Evolutionary conservation across 2,113 vertebrate genomes (phyloP), one percentile per base, ranked within the genome.

Genomic region (Dipodomys merriami): DNA sequence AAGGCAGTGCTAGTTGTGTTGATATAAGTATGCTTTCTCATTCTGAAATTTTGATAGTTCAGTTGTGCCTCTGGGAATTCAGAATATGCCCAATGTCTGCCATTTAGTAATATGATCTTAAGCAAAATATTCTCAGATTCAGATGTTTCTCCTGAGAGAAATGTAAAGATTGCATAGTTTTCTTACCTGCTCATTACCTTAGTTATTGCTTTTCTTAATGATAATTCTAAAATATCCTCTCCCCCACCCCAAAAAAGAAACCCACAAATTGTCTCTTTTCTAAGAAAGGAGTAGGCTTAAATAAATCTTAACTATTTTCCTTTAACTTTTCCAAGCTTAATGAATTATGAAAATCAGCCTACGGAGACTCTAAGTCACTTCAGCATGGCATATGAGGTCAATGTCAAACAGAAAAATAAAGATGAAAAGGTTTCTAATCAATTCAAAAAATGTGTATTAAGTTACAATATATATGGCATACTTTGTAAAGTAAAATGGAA

Each of bases 181-280:
- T 80, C 18, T 81, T 95, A 93, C 46, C 69, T 87, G 35, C 23
- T 10, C 27, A 86, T 95, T 95, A 73, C 4, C 0, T 90, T 77
- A 77, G 18, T 74, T 94, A 73, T 90, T 95, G n/a, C 69, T 83
- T 96, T 94, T 83, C 77, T 72, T 83, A 91, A 86, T 86, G 33
- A 85, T 83, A 25, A 82, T n/a, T 94, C 25, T 77, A 60, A 95
- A 94, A 86, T 86, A 35, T 73, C 46, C 85, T 67, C 2, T 33
- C 53, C 30, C 35, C 20, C 62, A 5, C 62, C 19, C 62, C 22
- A 62, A 62, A 62, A 60, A 5, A 39, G 39, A 39, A 39, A 39
- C 39, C 49, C 49, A 9, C 49, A 53, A 91, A 85, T 73, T 78
- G 5, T 65, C 1, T 64, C 6, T 79, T 60, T 86, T 33, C 76